Base-by-base conservation (phyloP, 2,113 vertebrate species). In the Ammospiza caudacuta region DNA sequence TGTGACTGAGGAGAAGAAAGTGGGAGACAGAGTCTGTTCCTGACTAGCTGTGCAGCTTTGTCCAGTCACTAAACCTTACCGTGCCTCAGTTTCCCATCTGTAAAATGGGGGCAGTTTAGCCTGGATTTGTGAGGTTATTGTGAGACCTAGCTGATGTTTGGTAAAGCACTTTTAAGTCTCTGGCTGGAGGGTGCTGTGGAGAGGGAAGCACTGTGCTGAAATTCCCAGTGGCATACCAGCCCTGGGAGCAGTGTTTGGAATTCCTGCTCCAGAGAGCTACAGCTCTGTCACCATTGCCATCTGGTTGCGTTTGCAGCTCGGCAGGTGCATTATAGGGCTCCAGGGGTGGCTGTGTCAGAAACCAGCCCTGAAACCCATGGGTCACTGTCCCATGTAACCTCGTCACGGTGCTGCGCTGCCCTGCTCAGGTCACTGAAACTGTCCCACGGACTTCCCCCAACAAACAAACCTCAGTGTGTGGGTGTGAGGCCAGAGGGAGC, bases 31-130 rank as follows among this genome's bases (percentile, higher is more conserved):
- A 69, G 39, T 87, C 57, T 81, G 12, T 63, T 94, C 87, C 74
- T 89, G 74, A 61, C n/a, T 37, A 94, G 87, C 81, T 87, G 83
- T 61, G 44, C 49, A 49, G 62, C 87, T 89, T 78, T 72, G 87
- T 83, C 66, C 66, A 73, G 54, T 89, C 58, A 43, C 37, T 82
- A 78, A 89, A 87, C 47, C 66, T 61, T 72, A 64, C 57, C 0
- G 49, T 94, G 93, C 95, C 92, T 97, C 91, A 87, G 81, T 95
- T 95, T 94, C 81, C 87, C 62, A 35, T 85, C 93, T 95, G 81
- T 87, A 94, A 89, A 91, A 94, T 73, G 81, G 70, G 86, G 49
- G 24, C 73, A 92, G 35, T 72, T 72, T 49, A 91, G 83, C 83
- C 66, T 79, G 74, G 69, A 28, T 83, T 57, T 63, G 49, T 87